Base-by-base conservation (phyloP, 2,113 vertebrate species). In the Aepyceros melampus region DNA sequence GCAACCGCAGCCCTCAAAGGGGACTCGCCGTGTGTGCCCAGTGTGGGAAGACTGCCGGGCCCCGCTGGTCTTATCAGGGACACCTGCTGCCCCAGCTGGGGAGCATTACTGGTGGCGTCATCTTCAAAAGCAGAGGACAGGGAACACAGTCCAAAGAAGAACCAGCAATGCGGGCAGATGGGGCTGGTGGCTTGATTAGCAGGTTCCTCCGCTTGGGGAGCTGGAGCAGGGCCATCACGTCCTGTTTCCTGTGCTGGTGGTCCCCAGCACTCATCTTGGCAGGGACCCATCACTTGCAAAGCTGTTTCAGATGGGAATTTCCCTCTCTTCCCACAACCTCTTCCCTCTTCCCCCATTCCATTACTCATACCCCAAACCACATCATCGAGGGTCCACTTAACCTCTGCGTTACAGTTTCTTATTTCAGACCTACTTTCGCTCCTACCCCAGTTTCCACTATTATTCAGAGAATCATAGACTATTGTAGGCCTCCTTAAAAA, bases 101-200 rank as follows among this genome's bases (percentile, higher is more conserved):
- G 85, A 14, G 3, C 85, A 87, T 95, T 83, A 94, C 36, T 45
- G 36, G 40, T 17, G 12, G 60, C 58, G 19, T 91, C 74, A 95
- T 92, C 76, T 95, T 97, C 96, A 94, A 86, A 97, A 92, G 91
- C 55, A 58, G 27, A 89, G 51, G 36, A 53, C 12, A 78, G 53
- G 19, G 58, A 93, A 84, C 25, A 23, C 45, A 79, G 85, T 89
- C 82, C 74, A 84, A 91, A 93, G 64, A 74, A 83, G 56, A 81
- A 76, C 12, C 76, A 91, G 74, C 58, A 74, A 86, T 67, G 36
- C 36, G 43, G 92, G 31, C 90, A 89, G 93, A 87, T 67, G 58
- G 17, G 23, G 16, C 53, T 94, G 83, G 40, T 19, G 15, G 79
- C 33, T 92, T 93, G 47, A 67, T 88, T 23, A 85, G 82, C 56